These are phyloP conservation scores for Trachymyrmex septentrionalis DNA, from an alignment of 1,140 invertebrate genomes.

Conservation along the genomic window DNA sequence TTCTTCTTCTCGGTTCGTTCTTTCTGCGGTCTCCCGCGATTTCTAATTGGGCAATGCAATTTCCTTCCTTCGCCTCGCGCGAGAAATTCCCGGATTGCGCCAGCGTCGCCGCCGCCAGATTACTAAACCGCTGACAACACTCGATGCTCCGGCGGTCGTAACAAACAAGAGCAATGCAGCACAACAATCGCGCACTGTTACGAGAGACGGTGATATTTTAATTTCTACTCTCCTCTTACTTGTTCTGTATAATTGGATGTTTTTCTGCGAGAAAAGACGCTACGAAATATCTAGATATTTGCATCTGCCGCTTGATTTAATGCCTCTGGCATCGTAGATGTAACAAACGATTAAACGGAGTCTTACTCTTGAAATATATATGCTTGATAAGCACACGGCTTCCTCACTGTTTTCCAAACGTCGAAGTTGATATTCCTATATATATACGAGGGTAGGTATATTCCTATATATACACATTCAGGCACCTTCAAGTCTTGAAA, in stretches of 20 bases:
- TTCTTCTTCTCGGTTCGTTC: slow-evolving; percentile 48
- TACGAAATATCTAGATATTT: neutral
- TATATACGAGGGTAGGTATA: neutral
- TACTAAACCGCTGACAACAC: slow-evolving; percentile 69
- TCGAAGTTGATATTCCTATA: neutral
- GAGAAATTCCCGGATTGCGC: slow-evolving; percentile 80
- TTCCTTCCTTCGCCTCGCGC: slow-evolving; percentile 81
- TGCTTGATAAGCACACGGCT: neutral
- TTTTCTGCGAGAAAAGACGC: neutral
- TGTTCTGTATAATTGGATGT: neutral
- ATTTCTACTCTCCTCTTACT: neutral
- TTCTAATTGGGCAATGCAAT: slow-evolving; percentile 84
- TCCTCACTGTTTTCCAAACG: neutral
- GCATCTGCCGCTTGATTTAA: slow-evolving; percentile 2
- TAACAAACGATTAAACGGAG: neutral
- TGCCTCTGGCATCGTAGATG: neutral
- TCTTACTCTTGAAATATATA: neutral
- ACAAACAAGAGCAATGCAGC: slow-evolving; percentile 30
- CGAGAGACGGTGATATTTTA: slow-evolving; percentile 20
- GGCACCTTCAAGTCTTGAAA: neutral
- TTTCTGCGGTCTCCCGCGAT: slow-evolving; percentile 78
- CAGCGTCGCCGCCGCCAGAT: slow-evolving; percentile 54
- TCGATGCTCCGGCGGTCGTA: slow-evolving; percentile 39
- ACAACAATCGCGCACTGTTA: neutral
- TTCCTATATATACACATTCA: neutral